Base-by-base conservation (phyloP, 1,140 invertebrate genomes). In the Sweltsa coloradensis region DNA sequence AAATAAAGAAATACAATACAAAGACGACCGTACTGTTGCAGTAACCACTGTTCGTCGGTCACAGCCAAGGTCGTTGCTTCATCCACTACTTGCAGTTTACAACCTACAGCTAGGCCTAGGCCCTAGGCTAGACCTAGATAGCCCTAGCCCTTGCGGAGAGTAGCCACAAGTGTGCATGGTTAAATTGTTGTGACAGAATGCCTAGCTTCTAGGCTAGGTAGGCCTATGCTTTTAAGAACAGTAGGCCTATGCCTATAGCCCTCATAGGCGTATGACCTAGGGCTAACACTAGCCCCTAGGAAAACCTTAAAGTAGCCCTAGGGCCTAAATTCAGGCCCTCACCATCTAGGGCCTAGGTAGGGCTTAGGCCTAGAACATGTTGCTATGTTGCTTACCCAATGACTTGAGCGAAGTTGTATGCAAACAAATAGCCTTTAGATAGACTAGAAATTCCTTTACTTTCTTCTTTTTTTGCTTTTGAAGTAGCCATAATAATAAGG, bases 361-460 rank as follows among this genome's bases (percentile, higher is more conserved):
- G 4, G 41, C 19, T 9, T n/a, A 1, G 4, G 13, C 6, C 23
- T 9, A 43, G 4, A 41, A 16, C 3, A 3, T 41, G 18, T 34
- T n/a, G 43, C 37, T 36, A 51, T 22, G 43, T 37, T 21, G 56
- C 55, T 62, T 59, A 70, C 69, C 69, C 69, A 7, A 67, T 18
- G 34, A 61, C 55, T 57, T 65, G 63, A 29, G 50, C 13, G 2
- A 64, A 59, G 60, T 64, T 69, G 47, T 69, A 69, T 23, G 45
- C 22, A 9, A 60, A 53, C 40, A 71, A 53, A 55, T 70, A 71
- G 0, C 59, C 34, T 49, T 61, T 61, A 1, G 53, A 54, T 2
- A 63, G n/a, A 9, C 24, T 14, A 3, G 57, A 45, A 5, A 47
- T 51, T 57, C 61, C 57, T 24, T 60, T 62, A 9, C 41, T 27